Evolutionary conservation across 1,140 invertebrate genomes (phyloP), one percentile per base, ranked within the genome.

Genomic region (Holcopasites calliopsidis): DNA sequence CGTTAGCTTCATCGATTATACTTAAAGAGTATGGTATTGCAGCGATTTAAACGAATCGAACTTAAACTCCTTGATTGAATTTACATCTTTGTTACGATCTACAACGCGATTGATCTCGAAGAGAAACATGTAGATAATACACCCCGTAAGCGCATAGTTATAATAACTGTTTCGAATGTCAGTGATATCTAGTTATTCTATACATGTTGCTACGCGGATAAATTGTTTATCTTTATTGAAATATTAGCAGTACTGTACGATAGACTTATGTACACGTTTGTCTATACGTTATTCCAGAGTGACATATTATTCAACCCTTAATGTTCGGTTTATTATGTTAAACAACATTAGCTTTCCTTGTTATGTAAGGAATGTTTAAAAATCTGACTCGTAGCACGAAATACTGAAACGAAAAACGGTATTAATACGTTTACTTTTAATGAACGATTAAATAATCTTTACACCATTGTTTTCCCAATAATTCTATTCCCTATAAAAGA

Each of bases 121-220:
- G 18, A 31, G 28, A 18, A 3, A 18, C 4, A 13, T 54, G 11
- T 10, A 57, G 1, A 35, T 57, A 23, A 54, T 40, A 40, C 11
- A 23, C 40, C 38, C 23, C 4, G 16, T 60, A 26, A 16, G 3
- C 23, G 57, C 4, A 47, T 65, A 50, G 21, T 58, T 38, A 38
- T 49, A 38, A 54, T 31, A 3, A 44, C 21, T 60, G 33, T 61
- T 60, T 38, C 10, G 49, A 28, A 38, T 35, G 8, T 35, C 47
- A 71, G 61, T 40, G n/a, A 49, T 10, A 33, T 50, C 11, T 82
- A 13, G 18, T 71, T 77, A 42, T 1, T 79, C 40, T 8, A 50
- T 23, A 33, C 11, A 35, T 18, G 44, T 50, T 35, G 3, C 33
- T 33, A 47, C 3, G 1, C 16, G 23, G 23, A 16, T 54, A 54